Evolutionary conservation across 2,797 vertebrate species (phyloP).

Genomic region (Peromyscus aztecus): DNA sequence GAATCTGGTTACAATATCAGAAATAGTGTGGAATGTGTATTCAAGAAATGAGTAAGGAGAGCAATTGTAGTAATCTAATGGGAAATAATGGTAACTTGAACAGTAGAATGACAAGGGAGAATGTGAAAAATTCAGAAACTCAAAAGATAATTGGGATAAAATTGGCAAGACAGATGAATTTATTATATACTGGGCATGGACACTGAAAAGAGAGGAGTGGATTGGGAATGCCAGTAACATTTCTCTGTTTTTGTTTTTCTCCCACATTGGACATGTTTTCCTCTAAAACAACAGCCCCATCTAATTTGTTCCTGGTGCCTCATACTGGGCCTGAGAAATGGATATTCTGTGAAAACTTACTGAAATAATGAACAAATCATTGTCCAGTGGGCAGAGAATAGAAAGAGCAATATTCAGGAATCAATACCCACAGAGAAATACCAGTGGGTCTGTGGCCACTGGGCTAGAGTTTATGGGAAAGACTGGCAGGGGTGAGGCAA

Average conservation of each 20-base stretch:
- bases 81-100: slow-evolving; percentile 10
- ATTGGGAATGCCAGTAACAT: neutral
- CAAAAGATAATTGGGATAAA: neutral
- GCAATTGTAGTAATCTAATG: neutral
- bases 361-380: slow-evolving; percentile 51
- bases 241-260: slow-evolving; percentile 36
- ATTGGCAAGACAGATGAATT: neutral
- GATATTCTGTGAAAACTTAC: neutral
- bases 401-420: slow-evolving; percentile 59
- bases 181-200: neutral
- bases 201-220: neutral
- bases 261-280: neutral
- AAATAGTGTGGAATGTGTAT: neutral
- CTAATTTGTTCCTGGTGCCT: slow-evolving; percentile 36
- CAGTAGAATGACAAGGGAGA: neutral
- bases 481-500: neutral
- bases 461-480: neutral
- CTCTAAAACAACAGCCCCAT: slow-evolving; percentile 4
- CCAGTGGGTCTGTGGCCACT: neutral
- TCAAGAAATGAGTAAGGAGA: neutral
- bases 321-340: neutral
- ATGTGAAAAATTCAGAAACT: neutral
- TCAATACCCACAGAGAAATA: neutral
- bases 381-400: slow-evolving; percentile 14
- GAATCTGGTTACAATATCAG: neutral